Base-by-base conservation (phyloP, 2,888 invertebrate genomes). In the Meteorus colon region DNA sequence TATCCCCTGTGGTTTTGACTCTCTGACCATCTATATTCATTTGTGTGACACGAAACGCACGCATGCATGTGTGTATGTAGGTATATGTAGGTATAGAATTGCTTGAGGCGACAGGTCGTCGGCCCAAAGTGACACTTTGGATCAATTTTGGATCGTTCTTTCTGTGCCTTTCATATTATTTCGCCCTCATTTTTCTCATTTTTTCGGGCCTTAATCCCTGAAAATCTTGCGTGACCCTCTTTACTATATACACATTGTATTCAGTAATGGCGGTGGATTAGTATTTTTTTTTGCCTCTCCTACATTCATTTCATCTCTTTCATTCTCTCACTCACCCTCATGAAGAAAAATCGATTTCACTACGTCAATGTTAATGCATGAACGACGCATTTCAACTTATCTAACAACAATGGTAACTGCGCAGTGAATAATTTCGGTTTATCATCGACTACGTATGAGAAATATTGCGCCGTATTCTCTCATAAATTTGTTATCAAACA, bases 1-100 rank as follows among this genome's bases (percentile, higher is more conserved):
- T 55, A 55, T 55, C 55, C 55, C 55, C 19, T n/a, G 55, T 19
- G 55, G 75, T 51, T 77, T 63, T 31, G 8, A 63, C 31, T 31
- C 16, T 63, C 63, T 31, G 19, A 55, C 19, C 55, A 63, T 63
- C 63, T 63, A 63, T 63, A 63, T 63, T 19, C 63, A 63, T 63
- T 34, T 34, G 63, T 63, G 34, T 63, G 31, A 34, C 63, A 34
- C 31, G 63, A 34, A 63, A 63, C 63, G 63, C 63, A 31, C 63
- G 63, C 55, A 19, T 19, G 24, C 19, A 24, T 55, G 19, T 55
- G 19, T 55, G n/a, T n/a, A 48, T 48, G n/a, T 48, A 48, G 16
- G 16, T 48, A 16, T 48, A 16, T 48, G n/a, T 48, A 48, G 4
- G 4, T 45, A 48, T 48, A 48, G 4, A 55, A 55, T 8, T 19